These are phyloP conservation scores for Chlorospingus flavigularis DNA, from an alignment of 2,797 vertebrate genomes.

Conservation along the genomic window DNA sequence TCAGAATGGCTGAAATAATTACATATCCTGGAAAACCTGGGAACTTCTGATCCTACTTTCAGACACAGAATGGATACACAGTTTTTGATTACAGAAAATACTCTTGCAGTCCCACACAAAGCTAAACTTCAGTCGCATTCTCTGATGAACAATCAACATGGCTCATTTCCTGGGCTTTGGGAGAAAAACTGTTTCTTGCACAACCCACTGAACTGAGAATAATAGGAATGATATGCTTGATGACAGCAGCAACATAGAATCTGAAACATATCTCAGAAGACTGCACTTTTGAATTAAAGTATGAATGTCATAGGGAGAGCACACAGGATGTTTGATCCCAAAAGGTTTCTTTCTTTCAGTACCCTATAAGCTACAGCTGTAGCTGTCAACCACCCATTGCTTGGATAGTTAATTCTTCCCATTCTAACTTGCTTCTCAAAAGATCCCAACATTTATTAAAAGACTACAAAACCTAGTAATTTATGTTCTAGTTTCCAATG, in stretches of 20 bases:
- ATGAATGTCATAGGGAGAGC: slow-evolving; percentile 41
- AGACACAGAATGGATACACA: background rate
- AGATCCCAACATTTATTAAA: background rate
- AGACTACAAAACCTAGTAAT: background rate
- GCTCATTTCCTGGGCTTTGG: slow-evolving; percentile 43
- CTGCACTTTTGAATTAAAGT: slow-evolving; percentile 54
- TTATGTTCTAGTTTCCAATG: background rate
- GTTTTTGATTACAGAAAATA: slow-evolving; percentile 28
- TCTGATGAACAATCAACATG: slow-evolving; percentile 54
- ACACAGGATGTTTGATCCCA: slow-evolving; percentile 43
- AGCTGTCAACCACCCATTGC: slow-evolving; percentile 23
- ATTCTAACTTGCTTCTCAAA: slow-evolving; percentile 16
- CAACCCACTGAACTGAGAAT: slow-evolving; percentile 66
- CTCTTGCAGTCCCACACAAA: slow-evolving; percentile 23
- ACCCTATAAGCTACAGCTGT: slow-evolving; percentile 31
- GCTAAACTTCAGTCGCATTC: slow-evolving; percentile 37
- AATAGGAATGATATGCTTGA: slow-evolving; percentile 68
- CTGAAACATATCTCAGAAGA: slow-evolving; percentile 22
- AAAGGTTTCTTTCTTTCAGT: slow-evolving; percentile 48
- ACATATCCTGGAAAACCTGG: slow-evolving; percentile 63
- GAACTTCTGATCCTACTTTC: slow-evolving; percentile 66
- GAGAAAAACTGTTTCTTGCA: slow-evolving; percentile 52
- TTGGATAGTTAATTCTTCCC: slow-evolving; percentile 10
- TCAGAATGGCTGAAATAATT: slow-evolving; percentile 60
- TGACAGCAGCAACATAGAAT: slow-evolving; percentile 40